Conservation (phyloP, 2,113 vertebrate genomes). For the Smithornis capensis region DNA sequence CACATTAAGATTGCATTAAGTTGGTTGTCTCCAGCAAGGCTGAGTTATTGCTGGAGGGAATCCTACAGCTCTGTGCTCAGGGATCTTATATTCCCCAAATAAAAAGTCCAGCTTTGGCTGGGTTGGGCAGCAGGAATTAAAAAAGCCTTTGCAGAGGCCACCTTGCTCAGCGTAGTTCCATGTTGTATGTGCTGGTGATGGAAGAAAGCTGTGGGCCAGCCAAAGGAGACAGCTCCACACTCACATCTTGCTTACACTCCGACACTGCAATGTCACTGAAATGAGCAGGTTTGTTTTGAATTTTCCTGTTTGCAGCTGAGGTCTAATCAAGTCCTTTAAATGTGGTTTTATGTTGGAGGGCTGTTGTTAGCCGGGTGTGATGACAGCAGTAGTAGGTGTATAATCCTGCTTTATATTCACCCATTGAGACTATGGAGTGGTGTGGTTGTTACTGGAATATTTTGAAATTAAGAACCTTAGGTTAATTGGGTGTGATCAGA, state of each 20-base stretch:
- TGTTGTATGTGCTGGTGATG: neutral
- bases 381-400: neutral
- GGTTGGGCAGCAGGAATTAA: neutral
- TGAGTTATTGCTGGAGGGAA: constrained; percentile 58
- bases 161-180: rapidly evolving
- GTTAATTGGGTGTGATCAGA: neutral
- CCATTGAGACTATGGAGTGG: rapidly evolving
- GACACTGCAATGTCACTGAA: neutral
- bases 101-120: neutral
- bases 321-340: neutral
- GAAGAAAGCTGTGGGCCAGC: neutral
- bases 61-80: neutral
- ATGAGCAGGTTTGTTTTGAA: neutral
- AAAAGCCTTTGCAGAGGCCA: neutral
- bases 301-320: neutral
- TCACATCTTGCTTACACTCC: neutral
- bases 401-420: neutral
- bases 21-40: constrained; percentile 46
- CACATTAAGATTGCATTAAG: constrained; percentile 67
- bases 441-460: neutral
- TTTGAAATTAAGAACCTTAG: constrained; percentile 18
- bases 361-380: neutral
- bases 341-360: neutral
- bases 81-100: neutral
- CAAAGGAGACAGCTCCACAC: neutral